Evolutionary conservation across 2,113 vertebrate genomes (phyloP), one percentile per base, ranked within the genome.

Genomic region (Tachysurus fulvidraco): DNA sequence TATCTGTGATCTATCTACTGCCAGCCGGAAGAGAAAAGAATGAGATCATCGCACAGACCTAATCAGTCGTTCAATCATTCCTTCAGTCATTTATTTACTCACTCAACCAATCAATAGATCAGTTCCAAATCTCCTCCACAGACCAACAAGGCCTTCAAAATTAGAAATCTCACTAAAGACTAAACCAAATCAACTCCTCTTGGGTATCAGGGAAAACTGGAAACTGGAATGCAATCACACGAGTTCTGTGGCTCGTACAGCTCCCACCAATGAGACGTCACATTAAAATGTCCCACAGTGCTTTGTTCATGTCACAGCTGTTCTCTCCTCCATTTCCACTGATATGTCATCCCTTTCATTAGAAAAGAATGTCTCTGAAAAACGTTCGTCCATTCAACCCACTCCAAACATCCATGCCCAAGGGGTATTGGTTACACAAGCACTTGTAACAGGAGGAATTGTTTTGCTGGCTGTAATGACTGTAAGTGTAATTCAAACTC

Each of bases 401-500:
- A 94, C 96, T 93, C 95, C 96, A 97, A 96, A 95, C 94, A 95
- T 95, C 96, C 96, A 94, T 96, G 92, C 96, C 97, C 96, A 96
- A 0, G 0, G 95, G 95, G 97, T 96, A 93, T 96, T 96, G 97
- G 97, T 98, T 98, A 98, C 95, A 89, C 86, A 89, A 55, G 59
- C 95, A 95, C 93, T 94, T 95, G 96, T 94, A 91, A 95, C 95
- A 96, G 96, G 97, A 96, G 92, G 94, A 95, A 95, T 95, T 96
- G 94, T 93, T 94, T 96, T 97, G 96, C 89, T 92, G 88, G 88
- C 87, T 96, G 95, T 96, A 96, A 97, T 96, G 96, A 97, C 95
- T 96, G 96, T 96, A 95, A 97, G 96, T 97, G 96, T 96, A 97
- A 96, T 95, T 94, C 95, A 95, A 96, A 94, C 96, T 96, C 97